Conservation (phyloP, 64 coral and sea anemone species). For the Astreopora myriophthalma region DNA sequence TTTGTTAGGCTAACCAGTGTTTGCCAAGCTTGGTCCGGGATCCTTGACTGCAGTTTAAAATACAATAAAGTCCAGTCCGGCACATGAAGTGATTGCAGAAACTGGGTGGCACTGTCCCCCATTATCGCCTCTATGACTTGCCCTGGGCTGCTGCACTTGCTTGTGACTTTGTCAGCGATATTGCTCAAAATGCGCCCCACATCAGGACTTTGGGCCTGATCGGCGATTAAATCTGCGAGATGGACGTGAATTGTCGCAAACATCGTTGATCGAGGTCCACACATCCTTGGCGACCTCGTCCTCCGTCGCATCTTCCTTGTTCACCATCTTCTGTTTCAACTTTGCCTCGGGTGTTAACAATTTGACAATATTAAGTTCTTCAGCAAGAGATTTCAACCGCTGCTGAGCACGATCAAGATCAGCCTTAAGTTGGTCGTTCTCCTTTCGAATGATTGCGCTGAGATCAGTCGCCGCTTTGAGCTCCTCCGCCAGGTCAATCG, state of each 20-base stretch:
- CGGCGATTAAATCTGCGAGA: not conserved
- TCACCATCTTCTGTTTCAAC: not conserved
- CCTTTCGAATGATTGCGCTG: too few species aligned
- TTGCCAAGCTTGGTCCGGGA: not conserved
- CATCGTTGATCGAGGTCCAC: not conserved
- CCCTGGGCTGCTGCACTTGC: not conserved
- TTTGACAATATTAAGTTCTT: not conserved
- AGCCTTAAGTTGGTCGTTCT: not conserved
- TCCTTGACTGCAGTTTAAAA: constrained; percentile 6
- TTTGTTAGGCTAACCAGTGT: not conserved
- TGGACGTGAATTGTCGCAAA: not conserved
- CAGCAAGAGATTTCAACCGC: not conserved
- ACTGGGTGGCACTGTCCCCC: not conserved
- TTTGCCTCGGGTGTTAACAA: not conserved
- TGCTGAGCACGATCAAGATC: not conserved
- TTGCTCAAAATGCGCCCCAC: not conserved
- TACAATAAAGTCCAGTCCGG: not conserved
- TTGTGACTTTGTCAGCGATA: not conserved
- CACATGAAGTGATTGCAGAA: not conserved
- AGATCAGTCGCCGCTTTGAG: too few species aligned
- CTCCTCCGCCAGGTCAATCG: too few species aligned
- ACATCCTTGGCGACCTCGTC: not conserved
- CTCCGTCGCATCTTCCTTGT: not conserved
- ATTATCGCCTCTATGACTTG: not conserved
- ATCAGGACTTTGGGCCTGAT: not conserved